Evolutionary conservation across 2,797 vertebrate genomes (phyloP).

Genomic region (Oreochromis mossambicus): DNA sequence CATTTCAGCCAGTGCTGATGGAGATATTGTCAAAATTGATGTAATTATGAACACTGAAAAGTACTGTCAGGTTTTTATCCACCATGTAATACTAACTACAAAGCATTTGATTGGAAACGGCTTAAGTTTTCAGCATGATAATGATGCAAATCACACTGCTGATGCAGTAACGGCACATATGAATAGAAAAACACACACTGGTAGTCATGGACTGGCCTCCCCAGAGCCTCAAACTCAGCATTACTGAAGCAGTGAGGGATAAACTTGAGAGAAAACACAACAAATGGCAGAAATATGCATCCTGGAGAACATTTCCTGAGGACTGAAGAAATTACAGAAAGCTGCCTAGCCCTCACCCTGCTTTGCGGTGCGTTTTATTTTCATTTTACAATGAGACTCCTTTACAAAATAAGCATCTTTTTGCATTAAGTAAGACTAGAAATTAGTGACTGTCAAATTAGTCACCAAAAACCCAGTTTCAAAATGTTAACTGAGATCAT

Average conservation of each 20-base stretch:
- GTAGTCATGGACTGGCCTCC: not conserved
- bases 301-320: not conserved
- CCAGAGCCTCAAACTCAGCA: not conserved
- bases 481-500: not conserved
- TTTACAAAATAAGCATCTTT: not conserved
- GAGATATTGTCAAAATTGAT: not conserved
- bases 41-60: not conserved
- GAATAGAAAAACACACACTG: not conserved
- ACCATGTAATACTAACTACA: not conserved
- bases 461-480: not conserved
- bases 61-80: not conserved
- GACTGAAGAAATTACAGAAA: not conserved
- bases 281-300: no score
- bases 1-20: not conserved
- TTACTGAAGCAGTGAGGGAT: no score
- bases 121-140: not conserved
- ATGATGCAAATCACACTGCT: not conserved
- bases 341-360: not conserved
- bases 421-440: not conserved
- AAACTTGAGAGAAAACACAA: no score
- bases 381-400: not conserved
- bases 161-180: not conserved
- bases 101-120: not conserved
- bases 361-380: not conserved
- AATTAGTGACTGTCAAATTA: not conserved